Base-by-base conservation (phyloP, 2,888 invertebrate species). In the Drosophila subquinaria region DNA sequence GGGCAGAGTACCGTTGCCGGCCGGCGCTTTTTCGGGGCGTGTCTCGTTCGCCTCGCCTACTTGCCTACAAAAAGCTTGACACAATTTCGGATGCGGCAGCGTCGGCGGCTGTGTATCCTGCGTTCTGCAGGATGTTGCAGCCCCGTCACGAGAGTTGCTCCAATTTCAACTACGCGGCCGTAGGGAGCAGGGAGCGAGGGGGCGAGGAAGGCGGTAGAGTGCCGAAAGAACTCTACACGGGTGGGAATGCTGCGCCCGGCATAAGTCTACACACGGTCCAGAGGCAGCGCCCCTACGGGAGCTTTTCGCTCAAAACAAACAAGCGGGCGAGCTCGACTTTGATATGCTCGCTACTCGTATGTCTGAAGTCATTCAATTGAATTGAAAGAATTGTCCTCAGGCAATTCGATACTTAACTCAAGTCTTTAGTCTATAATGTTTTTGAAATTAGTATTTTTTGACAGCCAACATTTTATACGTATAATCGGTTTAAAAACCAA, bases 41-140 rank as follows among this genome's bases (percentile, higher is more conserved):
- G 71, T 59, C 59, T 45, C 36, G 9, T 17, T 17, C 20, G 35
- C 6, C 38, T 10, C 23, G 20, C 13, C 20, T 27, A 11, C 20
- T 20, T 48, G 64, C 50, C 45, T 27, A 27, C 5, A 47, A 48
- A 64, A 67, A 67, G 79, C 69, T 76, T 82, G 82, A 82, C 82
- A 82, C 85, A 82, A 85, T 82, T 82, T 83, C 60, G 62, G 61
- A 51, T 67, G 72, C 72, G 63, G 38, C 40, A 52, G 45, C 38
- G 45, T 23, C 38, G 30, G 23, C 20, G 53, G 55, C n/a, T 65
- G 57, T 66, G 73, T 72, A 68, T 68, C 59, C 64, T 52, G 65
- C 40, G 38, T 60, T 59, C 55, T 65, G 61, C 70, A 52, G 60
- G 59, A 69, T 62, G 60, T 27, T 60, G 59, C 59, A 60, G 62